Evolutionary conservation across 2,113 vertebrate genomes (phyloP).

Genomic region (Psittacus erithacus): DNA sequence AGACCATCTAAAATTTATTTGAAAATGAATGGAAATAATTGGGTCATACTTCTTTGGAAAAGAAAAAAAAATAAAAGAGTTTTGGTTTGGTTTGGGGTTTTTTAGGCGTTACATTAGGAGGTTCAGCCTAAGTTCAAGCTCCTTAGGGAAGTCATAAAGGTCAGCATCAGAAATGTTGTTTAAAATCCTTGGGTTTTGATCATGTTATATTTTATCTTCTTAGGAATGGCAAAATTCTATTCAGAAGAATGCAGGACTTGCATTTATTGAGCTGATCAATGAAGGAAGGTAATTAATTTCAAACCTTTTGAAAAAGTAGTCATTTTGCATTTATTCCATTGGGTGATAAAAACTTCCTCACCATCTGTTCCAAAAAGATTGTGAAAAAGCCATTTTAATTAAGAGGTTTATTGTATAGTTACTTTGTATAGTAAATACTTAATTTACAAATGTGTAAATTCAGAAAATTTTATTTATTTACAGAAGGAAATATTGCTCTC

Average conservation of each 20-base stretch:
- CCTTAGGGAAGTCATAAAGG: background rate
- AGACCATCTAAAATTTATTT: background rate
- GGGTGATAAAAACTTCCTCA: conserved; percentile 41
- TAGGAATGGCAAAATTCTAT: conserved; percentile 99
- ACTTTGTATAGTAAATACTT: background rate
- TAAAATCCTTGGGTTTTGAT: conserved; percentile 52
- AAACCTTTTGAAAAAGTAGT: conserved; percentile 58
- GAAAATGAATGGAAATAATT: background rate
- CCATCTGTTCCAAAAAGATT: conserved; percentile 67
- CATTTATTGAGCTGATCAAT: conserved; percentile 98
- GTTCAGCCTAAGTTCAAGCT: background rate
- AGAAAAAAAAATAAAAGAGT: background rate
- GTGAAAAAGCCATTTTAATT: conserved; percentile 35
- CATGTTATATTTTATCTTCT: conserved; percentile 70
- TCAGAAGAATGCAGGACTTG: conserved; percentile 97
- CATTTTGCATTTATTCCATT: conserved; percentile 59
- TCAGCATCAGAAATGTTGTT: conserved; percentile 21
- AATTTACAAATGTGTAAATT: conserved; percentile 22
- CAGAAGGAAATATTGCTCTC: background rate
- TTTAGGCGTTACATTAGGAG: background rate
- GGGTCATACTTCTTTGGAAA: background rate
- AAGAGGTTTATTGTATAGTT: background rate
- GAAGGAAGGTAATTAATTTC: conserved; percentile 93
- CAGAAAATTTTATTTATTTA: conserved; percentile 1
- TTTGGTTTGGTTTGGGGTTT: background rate